A percentile compares a stretch with the other conserved stretches of the same genome.
These are phyloP conservation scores for Cryptocheilus praepositus DNA, from an alignment of 2,888 invertebrate genomes.

Conservation along the genomic window DNA sequence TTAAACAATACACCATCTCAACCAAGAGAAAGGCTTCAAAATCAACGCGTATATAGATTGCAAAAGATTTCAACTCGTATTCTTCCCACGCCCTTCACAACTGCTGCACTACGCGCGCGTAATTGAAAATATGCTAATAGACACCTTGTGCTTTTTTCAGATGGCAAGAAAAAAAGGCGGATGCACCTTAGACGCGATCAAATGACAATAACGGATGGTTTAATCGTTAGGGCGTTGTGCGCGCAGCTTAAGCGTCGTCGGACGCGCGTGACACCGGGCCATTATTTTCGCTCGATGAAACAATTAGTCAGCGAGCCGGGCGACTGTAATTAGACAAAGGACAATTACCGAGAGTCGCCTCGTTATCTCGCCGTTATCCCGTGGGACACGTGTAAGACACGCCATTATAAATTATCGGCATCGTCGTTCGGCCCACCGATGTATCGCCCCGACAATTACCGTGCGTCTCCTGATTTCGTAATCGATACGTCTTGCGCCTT, in stretches of 20 bases:
- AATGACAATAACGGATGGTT: no score
- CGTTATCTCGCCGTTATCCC: constrained; percentile 47
- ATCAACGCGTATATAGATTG: no score
- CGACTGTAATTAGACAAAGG: constrained; percentile 57
- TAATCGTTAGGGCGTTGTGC: constrained; percentile 19
- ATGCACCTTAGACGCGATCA: no score
- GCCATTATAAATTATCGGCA: constrained; percentile 49
- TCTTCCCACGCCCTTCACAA: no score
- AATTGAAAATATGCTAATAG: no score
- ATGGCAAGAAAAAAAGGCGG: no score
- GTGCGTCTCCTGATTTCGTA: constrained; percentile 19
- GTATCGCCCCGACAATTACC: constrained; percentile 40
- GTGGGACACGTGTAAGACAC: constrained; percentile 53
- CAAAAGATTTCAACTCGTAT: no score
- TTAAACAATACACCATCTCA: no score
- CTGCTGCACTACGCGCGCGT: no score
- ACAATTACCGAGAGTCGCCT: constrained; percentile 53
- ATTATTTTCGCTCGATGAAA: constrained; percentile 65
- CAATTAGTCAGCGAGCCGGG: constrained; percentile 57
- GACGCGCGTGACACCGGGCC: constrained; percentile 58
- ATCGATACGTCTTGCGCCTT: constrained; percentile 15
- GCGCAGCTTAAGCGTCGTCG: constrained; percentile 23
- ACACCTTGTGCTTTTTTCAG: no score
- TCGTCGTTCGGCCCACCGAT: constrained; percentile 27
- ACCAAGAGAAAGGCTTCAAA: no score